Base-by-base conservation (phyloP, 2,888 invertebrate genomes). In the Phyto melanocephala region DNA sequence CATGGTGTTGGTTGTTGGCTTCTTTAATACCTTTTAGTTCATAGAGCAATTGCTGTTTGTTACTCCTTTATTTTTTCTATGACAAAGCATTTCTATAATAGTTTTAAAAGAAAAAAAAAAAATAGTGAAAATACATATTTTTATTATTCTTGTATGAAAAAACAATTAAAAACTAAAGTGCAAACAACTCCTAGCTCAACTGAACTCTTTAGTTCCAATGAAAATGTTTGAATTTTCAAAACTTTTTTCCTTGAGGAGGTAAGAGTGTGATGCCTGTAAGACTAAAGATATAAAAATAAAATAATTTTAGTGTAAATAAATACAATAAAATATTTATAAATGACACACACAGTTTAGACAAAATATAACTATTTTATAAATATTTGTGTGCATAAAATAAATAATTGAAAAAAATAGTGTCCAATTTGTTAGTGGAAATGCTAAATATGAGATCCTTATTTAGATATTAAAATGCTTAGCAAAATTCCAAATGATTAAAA, bases 191-290 rank as follows among this genome's bases (percentile, higher is more conserved):
- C 20, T 47, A 15, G 15, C 7, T 17, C 20, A 47, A 47, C 47
- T 20, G 0, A 15, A 47, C 37, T 10, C 33, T 50, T 65, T 6
- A 50, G 15, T 47, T 58, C 33, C 13, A 78, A 63, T 86, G 87
- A 89, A 87, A 86, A 88, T 90, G 90, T 90, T 90, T 80, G 90
- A 90, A 70, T 88, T 90, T 83, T 89, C 90, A 1, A 90, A 90
- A 65, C 68, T 90, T 80, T 90, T 90, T 84, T 86, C 89, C 52
- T 77, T 90, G 80, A 86, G 89, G 83, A 89, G 90, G 90, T 90
- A 87, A 87, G 88, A 37, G 5, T 50, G 15, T n/a, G n/a, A n/a
- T n/a, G n/a, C n/a, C n/a, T 7, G 7, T 5, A 28, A 28, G 28
- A 28, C 3, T 5, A 28, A 28, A 5, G 28, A 6, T 28, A 28